Evolutionary conservation across 2,888 invertebrate genomes (phyloP).

Genomic region (Himalopsyche japonica): DNA sequence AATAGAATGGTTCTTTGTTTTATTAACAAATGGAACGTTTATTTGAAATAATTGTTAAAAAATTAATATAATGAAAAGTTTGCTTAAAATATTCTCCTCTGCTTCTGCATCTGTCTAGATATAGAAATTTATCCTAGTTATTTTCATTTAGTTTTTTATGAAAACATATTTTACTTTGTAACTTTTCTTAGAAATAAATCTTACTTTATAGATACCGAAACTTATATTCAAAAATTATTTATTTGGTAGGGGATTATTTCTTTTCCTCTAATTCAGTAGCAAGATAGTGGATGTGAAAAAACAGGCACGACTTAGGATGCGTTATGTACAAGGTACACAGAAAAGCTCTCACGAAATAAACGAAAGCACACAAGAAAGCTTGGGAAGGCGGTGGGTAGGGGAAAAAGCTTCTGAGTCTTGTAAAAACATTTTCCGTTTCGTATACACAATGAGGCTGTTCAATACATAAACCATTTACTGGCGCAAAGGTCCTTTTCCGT

Average conservation of each 20-base stretch:
- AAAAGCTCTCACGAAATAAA: neutral
- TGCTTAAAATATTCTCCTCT: too few relatives aligned
- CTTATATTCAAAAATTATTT: neutral
- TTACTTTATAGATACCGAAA: neutral
- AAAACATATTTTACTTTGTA: too few relatives aligned
- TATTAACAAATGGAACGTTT: too few relatives aligned
- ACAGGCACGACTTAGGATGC: neutral
- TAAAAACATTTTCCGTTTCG: conserved; percentile 20
- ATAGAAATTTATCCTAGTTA: too few relatives aligned
- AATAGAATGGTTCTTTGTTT: too few relatives aligned
- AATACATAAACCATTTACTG: conserved; percentile 23
- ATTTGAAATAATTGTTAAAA: too few relatives aligned
- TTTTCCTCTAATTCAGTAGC: neutral
- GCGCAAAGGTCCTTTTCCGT: neutral
- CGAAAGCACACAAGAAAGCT: conserved; percentile 1
- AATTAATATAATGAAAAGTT: too few relatives aligned
- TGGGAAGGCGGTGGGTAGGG: neutral
- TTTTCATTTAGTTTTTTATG: too few relatives aligned
- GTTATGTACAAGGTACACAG: neutral
- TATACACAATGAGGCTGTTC: conserved; percentile 10
- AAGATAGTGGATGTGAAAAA: neutral
- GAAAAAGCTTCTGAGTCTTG: conserved; percentile 13
- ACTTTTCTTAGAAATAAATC: neutral
- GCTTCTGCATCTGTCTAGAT: too few relatives aligned
- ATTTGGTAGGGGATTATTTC: neutral